Percentiles rank a stretch among this genome's conserved stretches.
phyloP scores from a whole-genome alignment of 92 coral and sea anemone species.

The Parazoanthus atlanticus region DNA sequence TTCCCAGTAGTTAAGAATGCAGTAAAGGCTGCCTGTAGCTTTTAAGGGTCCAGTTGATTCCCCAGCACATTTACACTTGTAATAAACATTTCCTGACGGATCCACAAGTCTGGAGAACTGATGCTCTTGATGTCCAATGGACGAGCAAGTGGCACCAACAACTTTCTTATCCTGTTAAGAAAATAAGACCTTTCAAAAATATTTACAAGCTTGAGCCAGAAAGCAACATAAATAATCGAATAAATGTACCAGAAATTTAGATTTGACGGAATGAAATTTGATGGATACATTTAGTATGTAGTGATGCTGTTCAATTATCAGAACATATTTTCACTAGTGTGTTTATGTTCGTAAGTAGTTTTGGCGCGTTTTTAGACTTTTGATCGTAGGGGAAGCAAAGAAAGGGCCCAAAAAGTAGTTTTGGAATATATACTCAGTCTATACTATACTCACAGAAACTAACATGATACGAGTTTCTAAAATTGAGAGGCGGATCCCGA shows the following conservation, averaged over 20 bases:
- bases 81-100: background rate
- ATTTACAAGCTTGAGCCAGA: background rate
- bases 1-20: slow-evolving; percentile 6
- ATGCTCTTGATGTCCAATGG: slow-evolving; percentile 12
- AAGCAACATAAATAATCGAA: background rate
- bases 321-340: too few relatives aligned
- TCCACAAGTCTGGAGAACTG: background rate
- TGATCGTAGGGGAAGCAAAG: too few relatives aligned
- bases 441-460: too few relatives aligned
- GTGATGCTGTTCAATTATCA: too few relatives aligned
- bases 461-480: too few relatives aligned
- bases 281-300: too few relatives aligned
- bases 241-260: background rate
- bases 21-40: background rate
- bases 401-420: too few relatives aligned
- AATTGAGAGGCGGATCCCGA: too few relatives aligned
- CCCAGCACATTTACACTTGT: slow-evolving; percentile 25
- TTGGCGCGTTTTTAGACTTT: too few relatives aligned
- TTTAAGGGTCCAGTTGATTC: background rate
- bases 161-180: background rate
- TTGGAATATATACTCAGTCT: too few relatives aligned
- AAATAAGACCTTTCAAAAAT: background rate
- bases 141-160: slow-evolving; percentile 20
- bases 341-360: too few relatives aligned
- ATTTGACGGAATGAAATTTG: background rate